These are phyloP conservation scores for Siniperca knerii DNA, from an alignment of 2,113 vertebrate genomes.

Conservation along the genomic window DNA sequence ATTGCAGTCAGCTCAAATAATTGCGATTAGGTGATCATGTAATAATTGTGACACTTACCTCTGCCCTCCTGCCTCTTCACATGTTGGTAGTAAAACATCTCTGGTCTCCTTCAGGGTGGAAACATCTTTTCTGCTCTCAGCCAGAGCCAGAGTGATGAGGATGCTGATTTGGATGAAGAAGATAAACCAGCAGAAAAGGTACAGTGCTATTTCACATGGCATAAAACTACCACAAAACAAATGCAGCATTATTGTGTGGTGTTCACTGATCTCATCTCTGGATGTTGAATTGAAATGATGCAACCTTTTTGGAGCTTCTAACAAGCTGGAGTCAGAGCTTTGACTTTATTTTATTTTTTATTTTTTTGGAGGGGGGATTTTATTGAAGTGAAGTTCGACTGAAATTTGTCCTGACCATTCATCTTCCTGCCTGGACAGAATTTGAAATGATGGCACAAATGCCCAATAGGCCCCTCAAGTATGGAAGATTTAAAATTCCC, in stretches of 20 bases:
- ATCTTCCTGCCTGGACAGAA: too few relatives aligned
- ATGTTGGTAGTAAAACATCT: background rate
- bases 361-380: too few relatives aligned
- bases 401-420: too few relatives aligned
- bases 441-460: too few relatives aligned
- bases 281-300: background rate
- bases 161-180: conserved; percentile 60
- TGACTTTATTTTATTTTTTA: too few relatives aligned
- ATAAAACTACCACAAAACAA: background rate
- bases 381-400: too few relatives aligned
- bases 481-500: too few relatives aligned
- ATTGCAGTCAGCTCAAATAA: too few relatives aligned
- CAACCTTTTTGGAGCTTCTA: background rate
- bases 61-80: background rate
- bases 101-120: conserved; percentile 80
- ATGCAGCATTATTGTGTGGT: background rate
- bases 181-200: conserved; percentile 71
- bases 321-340: background rate
- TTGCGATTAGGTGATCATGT: too few relatives aligned
- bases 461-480: too few relatives aligned
- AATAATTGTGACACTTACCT: too few relatives aligned
- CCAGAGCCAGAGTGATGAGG: conserved; percentile 87
- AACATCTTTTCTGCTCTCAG: conserved; percentile 91
- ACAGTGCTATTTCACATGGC: background rate
- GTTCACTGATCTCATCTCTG: background rate